A percentile compares a stretch with the other conserved stretches of the same genome.
Evolutionary conservation across 1,140 invertebrate species (phyloP).

Genomic region (Planococcus citri): DNA sequence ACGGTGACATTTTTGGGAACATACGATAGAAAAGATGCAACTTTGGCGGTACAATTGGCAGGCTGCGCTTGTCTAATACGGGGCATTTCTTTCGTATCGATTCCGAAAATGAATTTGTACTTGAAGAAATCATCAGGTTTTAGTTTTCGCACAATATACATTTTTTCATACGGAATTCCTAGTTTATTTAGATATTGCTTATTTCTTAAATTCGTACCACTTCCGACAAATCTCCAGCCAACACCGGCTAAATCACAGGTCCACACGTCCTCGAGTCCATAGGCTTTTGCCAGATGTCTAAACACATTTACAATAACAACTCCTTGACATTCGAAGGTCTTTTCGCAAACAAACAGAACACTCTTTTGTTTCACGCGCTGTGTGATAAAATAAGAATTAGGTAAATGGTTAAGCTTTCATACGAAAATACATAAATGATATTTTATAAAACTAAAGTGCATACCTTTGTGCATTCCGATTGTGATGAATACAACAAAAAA

Average conservation of each 20-base stretch:
- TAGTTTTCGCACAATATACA: conserved; percentile 52
- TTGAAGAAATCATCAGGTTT: conserved; percentile 53
- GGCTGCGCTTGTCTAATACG: conserved; percentile 49
- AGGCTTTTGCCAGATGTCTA: conserved; percentile 50
- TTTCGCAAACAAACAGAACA: conserved; percentile 35
- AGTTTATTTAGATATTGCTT: conserved; percentile 54
- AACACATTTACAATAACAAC: conserved; percentile 88
- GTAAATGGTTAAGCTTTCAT: too few species aligned
- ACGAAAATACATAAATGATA: too few species aligned
- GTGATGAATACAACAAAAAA: too few species aligned
- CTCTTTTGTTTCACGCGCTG: conserved; percentile 8
- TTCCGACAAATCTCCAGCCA: conserved; percentile 70
- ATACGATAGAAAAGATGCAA: conserved; percentile 66
- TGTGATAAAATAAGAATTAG: too few species aligned
- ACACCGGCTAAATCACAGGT: conserved; percentile 77
- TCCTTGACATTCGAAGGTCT: conserved; percentile 81
- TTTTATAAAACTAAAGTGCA: too few species aligned
- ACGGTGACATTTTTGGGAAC: conserved; percentile 44
- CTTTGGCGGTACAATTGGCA: conserved; percentile 42
- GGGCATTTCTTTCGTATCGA: conserved; percentile 72
- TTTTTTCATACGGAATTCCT: conserved; percentile 46
- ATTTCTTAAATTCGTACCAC: conserved; percentile 62
- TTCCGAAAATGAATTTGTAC: conserved; percentile 80
- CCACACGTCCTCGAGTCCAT: conserved; percentile 48
- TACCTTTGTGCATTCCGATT: too few species aligned